Evolutionary conservation across 2,113 vertebrate genomes (phyloP).

Genomic region (Ptyas mucosa): DNA sequence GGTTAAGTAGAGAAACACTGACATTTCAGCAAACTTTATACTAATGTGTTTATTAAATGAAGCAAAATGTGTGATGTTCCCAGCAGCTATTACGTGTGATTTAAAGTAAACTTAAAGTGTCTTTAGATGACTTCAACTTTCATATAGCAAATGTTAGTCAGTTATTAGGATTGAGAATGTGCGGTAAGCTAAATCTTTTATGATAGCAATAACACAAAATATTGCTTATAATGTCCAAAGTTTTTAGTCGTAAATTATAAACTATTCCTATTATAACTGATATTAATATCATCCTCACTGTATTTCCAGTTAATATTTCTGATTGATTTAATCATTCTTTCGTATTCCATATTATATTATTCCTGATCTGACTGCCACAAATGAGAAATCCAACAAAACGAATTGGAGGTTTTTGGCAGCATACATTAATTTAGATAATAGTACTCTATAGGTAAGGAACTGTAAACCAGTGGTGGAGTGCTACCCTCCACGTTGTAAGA

Average conservation of each 20-base stretch:
- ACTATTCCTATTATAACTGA: rapidly evolving
- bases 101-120: not conserved
- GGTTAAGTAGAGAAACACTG: not conserved
- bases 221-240: not conserved
- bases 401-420: not conserved
- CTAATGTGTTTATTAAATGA: not conserved
- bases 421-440: not conserved
- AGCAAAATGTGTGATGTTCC: not conserved
- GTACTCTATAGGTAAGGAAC: not conserved
- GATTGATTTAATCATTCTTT: not conserved
- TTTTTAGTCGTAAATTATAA: not conserved
- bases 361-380: not conserved
- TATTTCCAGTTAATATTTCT: not conserved
- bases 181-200: not conserved
- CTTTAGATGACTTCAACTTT: not conserved
- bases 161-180: not conserved
- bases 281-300: not conserved
- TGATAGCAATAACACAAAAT: not conserved
- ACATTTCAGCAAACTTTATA: not conserved
- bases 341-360: not conserved
- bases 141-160: not conserved
- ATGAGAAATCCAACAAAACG: not conserved
- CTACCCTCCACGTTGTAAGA: not conserved
- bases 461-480: not conserved
- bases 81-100: not conserved